Base-by-base conservation (phyloP, 2,888 invertebrate species). In the Himalopsyche anomala region DNA sequence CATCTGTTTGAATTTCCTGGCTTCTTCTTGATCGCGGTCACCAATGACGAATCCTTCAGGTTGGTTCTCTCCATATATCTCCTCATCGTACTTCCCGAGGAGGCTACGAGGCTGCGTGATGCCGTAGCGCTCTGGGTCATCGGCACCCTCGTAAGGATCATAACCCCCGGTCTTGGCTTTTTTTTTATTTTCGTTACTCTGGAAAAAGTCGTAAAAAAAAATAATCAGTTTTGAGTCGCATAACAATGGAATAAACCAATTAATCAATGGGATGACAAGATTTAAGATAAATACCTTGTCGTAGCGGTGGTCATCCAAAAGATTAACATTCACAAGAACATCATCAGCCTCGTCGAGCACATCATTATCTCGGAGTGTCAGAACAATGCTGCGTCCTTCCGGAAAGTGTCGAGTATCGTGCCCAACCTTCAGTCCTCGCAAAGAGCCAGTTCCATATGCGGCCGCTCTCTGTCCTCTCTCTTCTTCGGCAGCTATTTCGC, bases 1-100 rank as follows among this genome's bases (percentile, higher is more conserved):
- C 90, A 91, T 91, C 90, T 90, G 93, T 89, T 90, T 91, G 91
- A 90, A 92, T 90, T 93, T 92, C 89, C 94, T 94, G 19, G 94
- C 92, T 88, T 95, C 94, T 55, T 94, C 90, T 0, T 92, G 92
- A 84, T 93, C 92, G 86, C 95, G 94, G 89, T 94, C 94, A 42
- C 98, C 98, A 87, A 99, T 95, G 84, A 94, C 92, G 92, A 99
- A 99, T 54, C 94, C 94, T 85, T 94, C 94, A 40, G 94, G 94
- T 89, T 93, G 94, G 89, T 95, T 95, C 84, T 93, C 94, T 0
- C 96, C 96, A 84, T 96, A 95, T 85, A 98, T 96, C 92, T 98
- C 98, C 90, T 98, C 98, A 91, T 99, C 98, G 91, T 99, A 99
- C 92, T 99, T 98, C 89, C 95, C 94, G 40, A 99, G 94, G 82